Percentiles rank a stretch among this genome's conserved stretches.
Evolutionary conservation across 2,797 vertebrate species (phyloP).

Genomic region (Acanthopagrus latus): DNA sequence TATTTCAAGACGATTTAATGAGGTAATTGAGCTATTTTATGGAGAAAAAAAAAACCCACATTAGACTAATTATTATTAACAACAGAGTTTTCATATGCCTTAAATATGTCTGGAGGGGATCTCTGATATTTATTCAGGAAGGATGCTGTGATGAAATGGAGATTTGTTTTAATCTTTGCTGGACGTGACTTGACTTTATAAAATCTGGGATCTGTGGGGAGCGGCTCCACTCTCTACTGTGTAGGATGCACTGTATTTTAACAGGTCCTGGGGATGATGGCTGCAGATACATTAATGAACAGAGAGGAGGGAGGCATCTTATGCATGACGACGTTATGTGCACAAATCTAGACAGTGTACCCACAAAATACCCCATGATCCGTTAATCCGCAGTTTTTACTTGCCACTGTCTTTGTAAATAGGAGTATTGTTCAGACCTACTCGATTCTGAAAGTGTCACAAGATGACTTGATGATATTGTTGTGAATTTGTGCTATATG

Average conservation of each 20-base stretch:
- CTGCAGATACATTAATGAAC: background rate
- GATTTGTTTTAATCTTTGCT: background rate
- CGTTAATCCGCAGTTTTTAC: too few species aligned
- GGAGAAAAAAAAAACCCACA: background rate
- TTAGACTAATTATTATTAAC: background rate
- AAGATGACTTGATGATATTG: too few species aligned
- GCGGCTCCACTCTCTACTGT: background rate
- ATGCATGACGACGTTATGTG: background rate
- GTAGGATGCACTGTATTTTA: background rate
- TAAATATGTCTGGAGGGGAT: background rate
- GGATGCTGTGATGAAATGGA: constrained; percentile 1
- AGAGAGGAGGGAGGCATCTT: background rate
- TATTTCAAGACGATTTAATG: background rate
- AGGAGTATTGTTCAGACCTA: too few species aligned
- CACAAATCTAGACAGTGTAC: background rate
- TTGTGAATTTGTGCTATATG: too few species aligned
- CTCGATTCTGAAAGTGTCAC: too few species aligned
- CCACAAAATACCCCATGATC: too few species aligned
- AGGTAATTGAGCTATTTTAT: background rate
- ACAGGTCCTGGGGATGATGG: background rate
- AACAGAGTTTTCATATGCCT: background rate
- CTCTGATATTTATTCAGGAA: background rate
- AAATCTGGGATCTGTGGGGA: background rate
- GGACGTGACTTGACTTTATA: background rate
- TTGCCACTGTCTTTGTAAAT: too few species aligned